Percentiles rank a stretch among this genome's conserved stretches.
These are phyloP conservation scores for Callipepla californica DNA, from an alignment of 2,113 vertebrate genomes.

Conservation along the genomic window DNA sequence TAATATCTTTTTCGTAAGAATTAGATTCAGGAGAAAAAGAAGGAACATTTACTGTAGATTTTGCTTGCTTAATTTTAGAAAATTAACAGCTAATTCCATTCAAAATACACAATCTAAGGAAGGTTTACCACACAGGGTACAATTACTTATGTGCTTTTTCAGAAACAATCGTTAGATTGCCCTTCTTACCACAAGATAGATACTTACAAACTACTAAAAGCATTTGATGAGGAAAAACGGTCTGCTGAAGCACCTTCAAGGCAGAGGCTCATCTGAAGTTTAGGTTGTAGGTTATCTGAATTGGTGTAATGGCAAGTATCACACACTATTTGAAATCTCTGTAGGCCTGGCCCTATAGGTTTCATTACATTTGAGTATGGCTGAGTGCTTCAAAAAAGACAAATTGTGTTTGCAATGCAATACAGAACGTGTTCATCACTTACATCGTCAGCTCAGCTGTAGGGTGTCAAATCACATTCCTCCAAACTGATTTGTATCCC, in stretches of 20 bases:
- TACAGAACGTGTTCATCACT: neutral
- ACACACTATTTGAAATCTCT: neutral
- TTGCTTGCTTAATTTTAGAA: neutral
- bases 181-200: neutral
- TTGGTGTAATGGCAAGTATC: neutral
- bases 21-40: neutral
- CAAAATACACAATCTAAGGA: neutral
- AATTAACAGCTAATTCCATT: neutral
- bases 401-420: neutral
- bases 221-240: neutral
- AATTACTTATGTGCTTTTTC: neutral
- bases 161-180: neutral
- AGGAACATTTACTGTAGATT: neutral
- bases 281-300: neutral
- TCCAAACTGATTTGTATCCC: constrained; percentile 24
- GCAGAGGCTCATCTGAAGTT: constrained; percentile 36
- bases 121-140: neutral
- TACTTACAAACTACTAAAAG: constrained; percentile 19
- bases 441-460: neutral
- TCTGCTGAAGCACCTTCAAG: neutral
- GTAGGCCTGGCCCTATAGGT: neutral
- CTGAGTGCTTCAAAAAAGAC: neutral
- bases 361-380: neutral
- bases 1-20: neutral
- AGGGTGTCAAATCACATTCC: neutral